Conservation (phyloP, 2,888 invertebrate species). For the Mongoloraphidia duomilia region DNA sequence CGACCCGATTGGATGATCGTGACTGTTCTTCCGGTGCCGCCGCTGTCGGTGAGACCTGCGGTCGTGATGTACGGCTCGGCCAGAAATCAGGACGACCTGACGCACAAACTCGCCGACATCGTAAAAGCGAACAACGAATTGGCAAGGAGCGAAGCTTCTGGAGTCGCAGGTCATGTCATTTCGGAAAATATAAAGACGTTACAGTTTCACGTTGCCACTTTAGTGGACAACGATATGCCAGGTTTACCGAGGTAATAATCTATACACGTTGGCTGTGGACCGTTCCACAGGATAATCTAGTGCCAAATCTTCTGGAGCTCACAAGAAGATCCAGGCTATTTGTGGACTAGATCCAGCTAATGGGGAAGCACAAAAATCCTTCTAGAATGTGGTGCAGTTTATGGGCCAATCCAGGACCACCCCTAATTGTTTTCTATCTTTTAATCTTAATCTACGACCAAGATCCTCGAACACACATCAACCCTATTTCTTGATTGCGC, state of each 20-base stretch:
- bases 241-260: slow-evolving; percentile 65
- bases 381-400: too few species aligned
- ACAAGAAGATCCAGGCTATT: too few species aligned
- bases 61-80: slow-evolving; percentile 99
- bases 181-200: slow-evolving; percentile 94
- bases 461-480: too few species aligned
- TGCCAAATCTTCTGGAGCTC: too few species aligned
- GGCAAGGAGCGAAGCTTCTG: slow-evolving; percentile 85
- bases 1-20: slow-evolving; percentile 99
- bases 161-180: slow-evolving; percentile 94
- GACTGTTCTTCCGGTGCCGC: slow-evolving; percentile 94
- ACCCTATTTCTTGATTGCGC: too few species aligned
- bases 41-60: slow-evolving; percentile 89
- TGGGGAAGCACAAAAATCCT: too few species aligned
- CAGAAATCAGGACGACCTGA: slow-evolving; percentile 96
- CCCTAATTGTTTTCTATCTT: too few species aligned
- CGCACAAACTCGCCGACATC: slow-evolving; percentile 96
- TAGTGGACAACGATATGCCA: slow-evolving; percentile 98
- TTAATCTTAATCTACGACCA: too few species aligned
- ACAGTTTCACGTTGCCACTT: slow-evolving; percentile 96
- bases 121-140: slow-evolving; percentile 97
- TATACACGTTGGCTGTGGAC: too few species aligned
- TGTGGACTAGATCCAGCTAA: too few species aligned
- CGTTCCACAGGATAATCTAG: too few species aligned
- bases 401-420: too few species aligned